These are phyloP conservation scores for Cottoperca gobio DNA, from an alignment of 2,797 vertebrate genomes.

Conservation along the genomic window DNA sequence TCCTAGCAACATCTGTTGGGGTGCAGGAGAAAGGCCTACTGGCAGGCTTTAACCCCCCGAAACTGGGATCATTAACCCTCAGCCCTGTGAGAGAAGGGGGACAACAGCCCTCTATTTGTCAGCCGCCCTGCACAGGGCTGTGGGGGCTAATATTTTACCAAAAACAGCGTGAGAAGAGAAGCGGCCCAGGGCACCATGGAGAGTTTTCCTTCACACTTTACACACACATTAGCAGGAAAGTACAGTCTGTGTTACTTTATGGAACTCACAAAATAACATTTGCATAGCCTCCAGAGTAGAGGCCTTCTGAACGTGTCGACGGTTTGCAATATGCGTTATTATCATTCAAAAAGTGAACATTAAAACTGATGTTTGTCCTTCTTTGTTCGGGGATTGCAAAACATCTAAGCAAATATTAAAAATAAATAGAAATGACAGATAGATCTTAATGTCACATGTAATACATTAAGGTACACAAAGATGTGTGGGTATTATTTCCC, in stretches of 20 bases:
- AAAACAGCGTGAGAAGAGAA: constrained; percentile 94
- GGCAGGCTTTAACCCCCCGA: constrained; percentile 94
- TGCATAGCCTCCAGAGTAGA: constrained; percentile 26
- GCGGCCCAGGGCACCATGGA: constrained; percentile 78
- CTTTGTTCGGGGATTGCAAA: neutral
- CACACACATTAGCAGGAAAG: constrained; percentile 77
- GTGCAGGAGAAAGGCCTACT: constrained; percentile 92
- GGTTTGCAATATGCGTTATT: neutral
- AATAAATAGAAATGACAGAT: constrained; percentile 8
- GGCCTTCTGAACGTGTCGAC: neutral
- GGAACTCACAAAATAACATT: constrained; percentile 53
- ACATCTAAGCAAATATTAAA: constrained; percentile 2
- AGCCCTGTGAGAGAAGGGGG: constrained; percentile 89
- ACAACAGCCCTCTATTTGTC: constrained; percentile 97
- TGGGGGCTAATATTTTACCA: constrained; percentile 91
- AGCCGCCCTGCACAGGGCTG: constrained; percentile 85
- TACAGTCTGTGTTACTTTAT: constrained; percentile 46
- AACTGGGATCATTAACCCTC: constrained; percentile 97
- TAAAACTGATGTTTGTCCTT: neutral
- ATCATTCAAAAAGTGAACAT: constrained; percentile 1
- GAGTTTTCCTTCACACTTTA: constrained; percentile 76
- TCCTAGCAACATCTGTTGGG: constrained; percentile 97
- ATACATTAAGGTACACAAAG: constrained; percentile 35
- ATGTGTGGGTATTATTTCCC: constrained; percentile 28
- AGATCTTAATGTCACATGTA: constrained; percentile 18